phyloP scores from a whole-genome alignment of 1,140 invertebrate genomes.

The Tetraneura akinire region DNA sequence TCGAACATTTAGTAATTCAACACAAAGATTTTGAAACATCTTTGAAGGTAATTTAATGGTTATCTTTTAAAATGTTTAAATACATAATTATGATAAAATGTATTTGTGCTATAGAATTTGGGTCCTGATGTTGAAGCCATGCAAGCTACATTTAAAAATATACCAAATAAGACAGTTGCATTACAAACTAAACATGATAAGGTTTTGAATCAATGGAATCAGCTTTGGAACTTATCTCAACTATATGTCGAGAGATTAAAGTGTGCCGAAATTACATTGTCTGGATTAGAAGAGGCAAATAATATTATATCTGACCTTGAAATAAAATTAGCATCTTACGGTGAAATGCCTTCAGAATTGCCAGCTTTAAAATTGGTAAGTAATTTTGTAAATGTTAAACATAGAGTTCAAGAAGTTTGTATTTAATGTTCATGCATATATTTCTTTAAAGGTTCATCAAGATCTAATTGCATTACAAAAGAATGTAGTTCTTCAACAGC shows the following conservation, averaged over 20 bases:
- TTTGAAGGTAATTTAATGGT: conserved; percentile 59
- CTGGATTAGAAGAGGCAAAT: conserved; percentile 84
- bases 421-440: neutral
- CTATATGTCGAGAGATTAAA: conserved; percentile 88
- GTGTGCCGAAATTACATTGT: conserved; percentile 85
- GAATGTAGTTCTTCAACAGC: conserved; percentile 79
- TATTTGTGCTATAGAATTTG: conserved; percentile 61
- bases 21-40: conserved; percentile 85
- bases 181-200: conserved; percentile 87
- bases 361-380: conserved; percentile 70
- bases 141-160: conserved; percentile 78
- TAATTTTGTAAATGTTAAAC: conserved; percentile 18
- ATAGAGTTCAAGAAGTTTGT: no score
- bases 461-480: conserved; percentile 79
- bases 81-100: neutral
- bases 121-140: conserved; percentile 80
- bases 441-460: conserved; percentile 64
- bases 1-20: conserved; percentile 84
- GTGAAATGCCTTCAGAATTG: conserved; percentile 80
- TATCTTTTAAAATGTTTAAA: neutral
- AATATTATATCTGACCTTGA: conserved; percentile 89
- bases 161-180: conserved; percentile 82
- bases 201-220: conserved; percentile 88
- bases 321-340: conserved; percentile 81
- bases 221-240: conserved; percentile 80